Conservation (phyloP, 1,140 invertebrate genomes). For the Pantala flavescens region DNA sequence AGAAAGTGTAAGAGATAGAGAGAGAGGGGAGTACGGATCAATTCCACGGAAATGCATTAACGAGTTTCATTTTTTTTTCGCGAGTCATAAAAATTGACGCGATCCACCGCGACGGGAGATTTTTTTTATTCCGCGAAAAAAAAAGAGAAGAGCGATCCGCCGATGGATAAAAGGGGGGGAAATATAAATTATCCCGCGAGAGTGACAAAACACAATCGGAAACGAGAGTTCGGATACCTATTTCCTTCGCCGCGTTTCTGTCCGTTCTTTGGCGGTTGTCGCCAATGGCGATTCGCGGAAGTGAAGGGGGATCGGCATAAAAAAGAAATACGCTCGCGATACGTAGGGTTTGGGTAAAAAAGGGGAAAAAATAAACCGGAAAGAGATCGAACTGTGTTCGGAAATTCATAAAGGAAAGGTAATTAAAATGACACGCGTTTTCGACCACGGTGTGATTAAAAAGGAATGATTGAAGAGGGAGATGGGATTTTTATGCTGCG, state of each 20-base stretch:
- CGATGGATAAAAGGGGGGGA: too few relatives aligned
- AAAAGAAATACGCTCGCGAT: neutral
- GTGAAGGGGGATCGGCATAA: neutral
- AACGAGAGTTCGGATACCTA: too few relatives aligned
- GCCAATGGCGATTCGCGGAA: neutral
- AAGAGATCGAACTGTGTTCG: neutral
- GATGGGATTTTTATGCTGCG: neutral
- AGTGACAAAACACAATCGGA: too few relatives aligned
- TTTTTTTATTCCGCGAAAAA: too few relatives aligned
- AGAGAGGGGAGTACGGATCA: neutral
- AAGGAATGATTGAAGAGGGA: neutral
- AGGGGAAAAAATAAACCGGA: neutral
- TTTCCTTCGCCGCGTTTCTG: too few relatives aligned
- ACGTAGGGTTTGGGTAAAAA: neutral
- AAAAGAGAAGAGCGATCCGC: too few relatives aligned
- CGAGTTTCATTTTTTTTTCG: neutral
- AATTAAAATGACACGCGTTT: constrained; percentile 10
- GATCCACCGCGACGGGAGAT: neutral
- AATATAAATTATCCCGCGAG: too few relatives aligned
- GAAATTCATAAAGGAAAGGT: constrained; percentile 10
- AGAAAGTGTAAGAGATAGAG: neutral
- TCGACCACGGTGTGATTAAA: constrained; percentile 5
- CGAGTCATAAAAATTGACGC: constrained; percentile 5
- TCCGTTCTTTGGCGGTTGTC: too few relatives aligned
- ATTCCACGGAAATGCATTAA: neutral